Conservation (phyloP, 2,888 invertebrate genomes). For the Limnephilus auricula region DNA sequence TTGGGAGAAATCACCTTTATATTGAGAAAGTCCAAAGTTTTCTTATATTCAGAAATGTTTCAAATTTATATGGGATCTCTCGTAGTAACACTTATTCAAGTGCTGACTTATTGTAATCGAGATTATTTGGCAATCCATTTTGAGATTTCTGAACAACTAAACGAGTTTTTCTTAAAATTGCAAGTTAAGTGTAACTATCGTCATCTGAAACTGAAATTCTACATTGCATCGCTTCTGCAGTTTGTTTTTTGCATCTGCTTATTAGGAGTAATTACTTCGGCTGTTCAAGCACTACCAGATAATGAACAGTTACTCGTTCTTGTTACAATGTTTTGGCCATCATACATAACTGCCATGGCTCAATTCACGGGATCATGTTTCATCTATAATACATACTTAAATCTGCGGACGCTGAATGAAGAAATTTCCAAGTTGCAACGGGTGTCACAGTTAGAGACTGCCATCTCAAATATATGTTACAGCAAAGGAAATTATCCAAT, state of each 20-base stretch:
- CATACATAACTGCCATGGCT: not conserved
- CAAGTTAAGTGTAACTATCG: not conserved
- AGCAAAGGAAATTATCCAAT: not conserved
- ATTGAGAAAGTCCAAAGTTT: not conserved
- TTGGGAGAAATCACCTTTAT: not conserved
- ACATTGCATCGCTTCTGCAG: not conserved
- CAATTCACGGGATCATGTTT: not conserved
- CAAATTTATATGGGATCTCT: not conserved
- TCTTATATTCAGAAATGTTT: not conserved
- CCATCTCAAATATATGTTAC: no score
- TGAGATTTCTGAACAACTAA: not conserved
- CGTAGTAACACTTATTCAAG: not conserved
- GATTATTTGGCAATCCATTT: not conserved
- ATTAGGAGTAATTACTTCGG: not conserved
- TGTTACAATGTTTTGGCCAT: not conserved
- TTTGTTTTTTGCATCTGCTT: not conserved
- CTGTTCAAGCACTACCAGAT: not conserved
- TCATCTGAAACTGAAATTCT: not conserved
- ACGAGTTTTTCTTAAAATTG: not conserved
- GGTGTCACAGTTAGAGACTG: not conserved
- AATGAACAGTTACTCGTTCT: not conserved
- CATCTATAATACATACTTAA: not conserved
- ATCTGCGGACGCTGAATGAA: not conserved
- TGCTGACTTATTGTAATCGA: not conserved
- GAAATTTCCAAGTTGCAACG: not conserved